Conservation (phyloP, 2,113 vertebrate genomes). For the Cynopterus brachyotis region DNA sequence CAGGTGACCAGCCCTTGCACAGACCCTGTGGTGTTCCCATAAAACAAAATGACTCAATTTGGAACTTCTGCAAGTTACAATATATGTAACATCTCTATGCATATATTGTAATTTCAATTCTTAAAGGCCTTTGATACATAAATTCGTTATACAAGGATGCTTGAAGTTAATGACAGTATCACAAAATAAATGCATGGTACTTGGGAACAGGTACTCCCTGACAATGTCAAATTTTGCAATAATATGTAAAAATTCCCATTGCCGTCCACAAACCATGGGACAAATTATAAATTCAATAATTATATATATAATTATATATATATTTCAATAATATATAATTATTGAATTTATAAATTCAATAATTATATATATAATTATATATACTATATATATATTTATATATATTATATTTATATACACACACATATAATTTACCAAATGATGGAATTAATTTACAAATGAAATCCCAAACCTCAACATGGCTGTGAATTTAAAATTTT, state of each 20-base stretch:
- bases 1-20: background rate
- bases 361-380: no score
- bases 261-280: background rate
- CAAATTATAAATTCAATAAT: no score
- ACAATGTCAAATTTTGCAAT: background rate
- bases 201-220: background rate
- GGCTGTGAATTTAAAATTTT: background rate
- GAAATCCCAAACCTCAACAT: background rate
- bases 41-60: background rate
- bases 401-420: no score
- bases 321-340: no score
- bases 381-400: no score
- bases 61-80: background rate
- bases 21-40: background rate
- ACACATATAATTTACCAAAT: no score
- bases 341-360: no score
- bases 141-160: background rate
- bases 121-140: background rate
- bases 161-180: background rate
- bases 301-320: no score
- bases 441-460: constrained; percentile 12
- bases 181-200: background rate
- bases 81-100: background rate
- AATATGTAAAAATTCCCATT: background rate
- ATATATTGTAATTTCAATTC: background rate